Conservation (phyloP, 2,113 vertebrate genomes). For the Typhlomys cinereus region DNA sequence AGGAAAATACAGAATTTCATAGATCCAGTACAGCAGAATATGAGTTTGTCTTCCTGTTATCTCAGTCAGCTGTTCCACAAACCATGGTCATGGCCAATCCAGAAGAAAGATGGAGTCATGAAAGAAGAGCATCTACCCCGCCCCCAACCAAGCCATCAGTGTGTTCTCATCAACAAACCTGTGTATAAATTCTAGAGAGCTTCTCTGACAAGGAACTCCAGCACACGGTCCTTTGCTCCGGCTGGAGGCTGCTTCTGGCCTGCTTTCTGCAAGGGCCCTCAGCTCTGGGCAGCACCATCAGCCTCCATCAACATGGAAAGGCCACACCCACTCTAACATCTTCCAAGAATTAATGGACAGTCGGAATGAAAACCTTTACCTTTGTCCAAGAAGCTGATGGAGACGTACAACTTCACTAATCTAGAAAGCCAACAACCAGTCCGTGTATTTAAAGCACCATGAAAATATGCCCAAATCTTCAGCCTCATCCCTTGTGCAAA, state of each 20-base stretch:
- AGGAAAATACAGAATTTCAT: conserved; percentile 57
- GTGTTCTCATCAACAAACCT: neutral
- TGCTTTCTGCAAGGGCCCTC: neutral
- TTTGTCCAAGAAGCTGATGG: neutral
- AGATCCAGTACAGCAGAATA: conserved; percentile 68
- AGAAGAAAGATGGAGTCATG: neutral
- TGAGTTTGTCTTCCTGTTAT: neutral
- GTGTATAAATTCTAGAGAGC: neutral
- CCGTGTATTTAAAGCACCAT: conserved; percentile 3
- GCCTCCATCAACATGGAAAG: neutral
- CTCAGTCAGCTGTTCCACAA: neutral
- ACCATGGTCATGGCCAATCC: neutral
- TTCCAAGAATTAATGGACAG: neutral
- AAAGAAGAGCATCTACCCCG: neutral
- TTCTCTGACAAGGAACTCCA: conserved; percentile 33
- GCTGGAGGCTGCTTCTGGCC: neutral
- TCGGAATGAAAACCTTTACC: neutral
- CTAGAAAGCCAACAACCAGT: conserved; percentile 11
- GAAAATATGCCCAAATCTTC: neutral
- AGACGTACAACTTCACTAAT: neutral
- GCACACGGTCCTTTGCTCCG: neutral
- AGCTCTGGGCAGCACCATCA: neutral
- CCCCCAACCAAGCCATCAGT: neutral
- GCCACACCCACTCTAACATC: neutral
- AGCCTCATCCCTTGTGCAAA: neutral